Conservation (phyloP, 1,140 invertebrate genomes). For the Acromyrmex charruanus region DNA sequence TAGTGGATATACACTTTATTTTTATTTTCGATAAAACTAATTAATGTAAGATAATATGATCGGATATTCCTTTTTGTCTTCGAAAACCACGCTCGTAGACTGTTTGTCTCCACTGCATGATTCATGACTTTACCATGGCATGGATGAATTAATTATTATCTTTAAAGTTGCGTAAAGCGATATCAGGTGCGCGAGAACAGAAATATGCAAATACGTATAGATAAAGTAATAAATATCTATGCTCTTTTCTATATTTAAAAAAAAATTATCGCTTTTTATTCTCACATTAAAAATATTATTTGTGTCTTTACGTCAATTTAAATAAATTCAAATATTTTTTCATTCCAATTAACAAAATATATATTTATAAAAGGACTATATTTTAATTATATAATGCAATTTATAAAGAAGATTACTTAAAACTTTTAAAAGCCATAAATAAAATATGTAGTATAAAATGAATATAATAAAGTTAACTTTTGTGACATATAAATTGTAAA, state of each 20-base stretch:
- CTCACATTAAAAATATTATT: neutral
- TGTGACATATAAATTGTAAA: neutral
- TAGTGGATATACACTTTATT: too few species aligned
- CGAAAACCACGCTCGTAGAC: neutral
- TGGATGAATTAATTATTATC: slow-evolving; percentile 40
- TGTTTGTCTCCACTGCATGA: slow-evolving; percentile 32
- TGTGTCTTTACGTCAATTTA: neutral
- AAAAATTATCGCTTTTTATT: neutral
- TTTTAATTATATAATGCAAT: neutral
- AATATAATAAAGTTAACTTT: slow-evolving; percentile 2
- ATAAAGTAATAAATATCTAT: neutral
- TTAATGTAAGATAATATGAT: too few species aligned
- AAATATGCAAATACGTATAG: slow-evolving; percentile 16
- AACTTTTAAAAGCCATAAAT: neutral
- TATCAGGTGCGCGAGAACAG: neutral
- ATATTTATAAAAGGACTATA: neutral
- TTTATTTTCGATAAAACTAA: too few species aligned
- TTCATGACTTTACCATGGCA: slow-evolving; percentile 16
- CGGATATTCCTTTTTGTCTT: neutral
- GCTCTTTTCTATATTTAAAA: neutral
- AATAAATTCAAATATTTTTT: slow-evolving; percentile 10
- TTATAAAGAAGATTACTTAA: neutral
- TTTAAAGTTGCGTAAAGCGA: slow-evolving; percentile 12
- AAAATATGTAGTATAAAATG: neutral
- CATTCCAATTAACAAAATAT: slow-evolving; percentile 2